Evolutionary conservation across 1,140 invertebrate species (phyloP), one percentile per base, ranked within the genome.

Genomic region (Heliconius nattereri): DNA sequence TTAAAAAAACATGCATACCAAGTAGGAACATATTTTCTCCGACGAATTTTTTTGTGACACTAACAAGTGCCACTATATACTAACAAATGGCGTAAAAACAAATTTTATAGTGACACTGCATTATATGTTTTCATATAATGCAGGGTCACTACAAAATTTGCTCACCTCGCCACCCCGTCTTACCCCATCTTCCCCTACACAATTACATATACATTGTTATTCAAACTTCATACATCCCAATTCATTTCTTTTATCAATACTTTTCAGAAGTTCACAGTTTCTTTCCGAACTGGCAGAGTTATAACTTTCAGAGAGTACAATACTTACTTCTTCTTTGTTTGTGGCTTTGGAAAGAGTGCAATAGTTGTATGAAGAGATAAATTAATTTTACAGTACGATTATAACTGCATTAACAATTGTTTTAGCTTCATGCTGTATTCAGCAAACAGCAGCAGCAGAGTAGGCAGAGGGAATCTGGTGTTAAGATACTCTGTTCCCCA

Each of bases 221-320:
- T 66, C 60, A 66, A 66, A 66, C 26, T 66, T 66, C 60, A 66
- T 66, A 66, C 60, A 29, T 26, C 23, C 60, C 26, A 29, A 29
- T 66, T 13, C 29, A 66, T 66, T 66, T 66, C 60, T 66, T 66
- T 66, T 66, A 66, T 26, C 60, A 66, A 66, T 66, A 66, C 60
- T 66, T 66, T 66, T 29, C 13, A 29, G 60, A 66, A 29, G 8
- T 66, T 66, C 6, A 13, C 60, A 66, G 60, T 66, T 66, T 66
- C 60, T 66, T 66, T 29, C 26, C n/a, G 60, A 66, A 66, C 23
- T 66, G 60, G 60, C 26, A 66, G 60, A 66, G 60, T 29, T 66
- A 29, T 66, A 66, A 66, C 60, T 66, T 66, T 66, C 9, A 26
- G 23, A 8, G 60, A 29, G 60, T 66, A 66, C 23, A 66, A 66